Evolutionary conservation across 1,140 invertebrate genomes (phyloP), one percentile per base, ranked within the genome.

Genomic region (Hypothenemus hampei): DNA sequence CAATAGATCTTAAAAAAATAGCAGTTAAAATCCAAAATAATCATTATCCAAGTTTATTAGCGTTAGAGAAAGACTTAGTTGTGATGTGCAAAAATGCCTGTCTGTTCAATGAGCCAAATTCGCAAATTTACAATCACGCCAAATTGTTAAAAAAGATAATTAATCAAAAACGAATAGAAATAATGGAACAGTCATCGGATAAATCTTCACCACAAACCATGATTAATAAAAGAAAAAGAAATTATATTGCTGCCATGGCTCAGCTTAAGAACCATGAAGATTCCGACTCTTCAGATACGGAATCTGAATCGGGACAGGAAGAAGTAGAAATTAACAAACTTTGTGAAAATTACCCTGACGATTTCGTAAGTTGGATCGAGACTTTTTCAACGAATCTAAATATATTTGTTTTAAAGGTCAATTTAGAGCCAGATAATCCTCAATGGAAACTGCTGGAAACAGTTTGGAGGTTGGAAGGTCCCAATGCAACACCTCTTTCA

Each of bases 1-100:
- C 97, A 0, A 93, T 99, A 60, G 97, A 99, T 75, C 75, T 99
- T 62, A 90, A 91, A 72, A 88, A 84, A 58, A 94, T 99, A 57
- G 93, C 92, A 0, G 81, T 81, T 21, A 95, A 91, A 73, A 93
- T 98, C 46, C 92, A 95, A 75, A 81, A 83, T 55, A 83, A 82
- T 46, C 82, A 86, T 37, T 95, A 94, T 66, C 72, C 77, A 1
- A 80, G 70, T 57, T 69, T 98, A 8, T 73, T 76, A 39, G 91
- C 95, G 36, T 78, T 99, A 75, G 93, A 98, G 70, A 85, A 84
- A 49, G 96, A 99, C 77, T 71, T 99, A 5, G 69, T 88, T 57
- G 74, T 92, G 15, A 93, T 99, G 87, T 88, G 90, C 26, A 86
- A 87, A 57, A 99, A 99, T 76, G 96, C 97, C 0, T 97, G 93